phyloP scores from a whole-genome alignment of 2,113 vertebrate genomes.

The Thamnaconus septentrionalis region DNA sequence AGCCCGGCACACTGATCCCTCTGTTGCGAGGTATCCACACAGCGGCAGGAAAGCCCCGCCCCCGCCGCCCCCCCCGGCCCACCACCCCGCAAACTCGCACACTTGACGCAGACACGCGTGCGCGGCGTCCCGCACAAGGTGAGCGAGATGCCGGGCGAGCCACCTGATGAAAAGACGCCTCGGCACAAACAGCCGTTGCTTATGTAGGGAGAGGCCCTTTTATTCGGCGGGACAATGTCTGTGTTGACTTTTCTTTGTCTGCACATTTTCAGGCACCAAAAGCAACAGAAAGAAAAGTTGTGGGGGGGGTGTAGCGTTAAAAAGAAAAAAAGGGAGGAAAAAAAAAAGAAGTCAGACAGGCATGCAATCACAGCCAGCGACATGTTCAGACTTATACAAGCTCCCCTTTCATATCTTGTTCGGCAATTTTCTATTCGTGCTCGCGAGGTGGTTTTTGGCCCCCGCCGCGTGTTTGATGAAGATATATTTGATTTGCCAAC shows the following conservation, averaged over 20 bases:
- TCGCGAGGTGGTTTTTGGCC: conserved; percentile 13
- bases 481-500: conserved; percentile 61
- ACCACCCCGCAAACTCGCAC: conserved; percentile 35
- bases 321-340: background rate
- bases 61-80: background rate
- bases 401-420: conserved; percentile 53
- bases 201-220: conserved; percentile 75
- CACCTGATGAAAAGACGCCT: conserved; percentile 74
- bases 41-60: conserved; percentile 52
- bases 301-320: no score
- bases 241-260: conserved; percentile 80
- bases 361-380: conserved; percentile 59
- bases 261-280: conserved; percentile 70
- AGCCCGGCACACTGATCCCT: conserved; percentile 72
- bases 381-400: conserved; percentile 68
- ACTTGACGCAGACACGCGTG: conserved; percentile 40
- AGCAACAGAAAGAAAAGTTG: conserved; percentile 55
- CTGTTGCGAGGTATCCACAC: conserved; percentile 70
- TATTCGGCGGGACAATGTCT: conserved; percentile 70
- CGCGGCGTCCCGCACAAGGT: conserved; percentile 40
- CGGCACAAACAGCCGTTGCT: conserved; percentile 67
- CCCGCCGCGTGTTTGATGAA: conserved; percentile 59
- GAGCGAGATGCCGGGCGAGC: conserved; percentile 63
- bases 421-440: conserved; percentile 57
- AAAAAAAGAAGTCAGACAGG: conserved; percentile 41